These are phyloP conservation scores for Sigmodon hispidus DNA, from an alignment of 2,113 vertebrate genomes.

Conservation along the genomic window DNA sequence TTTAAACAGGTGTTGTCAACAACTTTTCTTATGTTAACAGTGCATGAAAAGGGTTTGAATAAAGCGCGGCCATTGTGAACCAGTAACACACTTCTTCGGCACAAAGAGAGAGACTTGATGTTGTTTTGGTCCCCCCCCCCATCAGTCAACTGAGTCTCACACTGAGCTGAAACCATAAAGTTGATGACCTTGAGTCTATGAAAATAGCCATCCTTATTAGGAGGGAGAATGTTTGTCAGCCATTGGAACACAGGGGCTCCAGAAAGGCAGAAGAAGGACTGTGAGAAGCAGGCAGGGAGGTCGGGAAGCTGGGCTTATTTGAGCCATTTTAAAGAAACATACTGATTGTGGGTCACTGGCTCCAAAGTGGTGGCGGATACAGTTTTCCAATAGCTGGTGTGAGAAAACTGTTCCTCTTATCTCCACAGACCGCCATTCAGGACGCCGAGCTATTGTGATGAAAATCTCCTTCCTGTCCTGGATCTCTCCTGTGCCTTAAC, in stretches of 20 bases:
- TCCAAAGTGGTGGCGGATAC: not conserved
- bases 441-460: conserved; percentile 79
- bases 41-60: conserved; percentile 56
- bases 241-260: conserved; percentile 11
- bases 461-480: conserved; percentile 79
- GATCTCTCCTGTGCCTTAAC: conserved; percentile 80
- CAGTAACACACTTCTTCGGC: not conserved
- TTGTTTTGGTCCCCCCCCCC: not conserved
- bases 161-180: conserved; percentile 75
- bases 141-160: conserved; percentile 67
- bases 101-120: not conserved
- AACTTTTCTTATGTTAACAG: not conserved
- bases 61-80: conserved; percentile 21
- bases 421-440: conserved; percentile 81
- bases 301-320: not conserved
- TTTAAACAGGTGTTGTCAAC: conserved; percentile 72
- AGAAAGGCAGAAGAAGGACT: not conserved
- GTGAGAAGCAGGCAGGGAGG: not conserved
- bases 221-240: conserved; percentile 64
- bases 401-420: conserved; percentile 77
- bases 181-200: conserved; percentile 73
- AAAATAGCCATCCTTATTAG: conserved; percentile 76
- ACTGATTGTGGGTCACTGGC: not conserved
- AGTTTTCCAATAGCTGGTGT: conserved; percentile 46
- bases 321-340: not conserved